Evolutionary conservation across 2,113 vertebrate genomes (phyloP), one percentile per base, ranked within the genome.

Genomic region (Nycticryphes semicollaris): DNA sequence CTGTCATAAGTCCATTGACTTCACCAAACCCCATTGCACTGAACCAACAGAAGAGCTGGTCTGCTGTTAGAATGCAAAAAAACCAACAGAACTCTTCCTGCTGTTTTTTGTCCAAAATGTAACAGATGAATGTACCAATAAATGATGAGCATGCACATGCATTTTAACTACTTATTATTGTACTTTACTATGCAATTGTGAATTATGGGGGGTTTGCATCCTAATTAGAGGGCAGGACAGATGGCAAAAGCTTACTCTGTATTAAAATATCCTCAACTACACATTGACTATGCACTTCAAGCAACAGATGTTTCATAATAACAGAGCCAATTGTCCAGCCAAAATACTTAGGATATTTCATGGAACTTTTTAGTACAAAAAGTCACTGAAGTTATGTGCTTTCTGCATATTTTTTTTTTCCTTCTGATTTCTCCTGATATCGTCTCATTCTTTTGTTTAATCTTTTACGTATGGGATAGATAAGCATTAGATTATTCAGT

Each of bases 91-190:
- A 23, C 2, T 6, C 21, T 37, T 87, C 33, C 11, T 56, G 16
- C 7, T 74, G 3, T 12, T 81, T 72, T 54, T 64, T 67, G 25
- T 66, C 23, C 39, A 67, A 77, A 81, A 45, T n/a, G 5, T 31
- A 87, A 69, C 21, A 90, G 60, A 70, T 74, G 14, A 92, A 72
- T 64, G 17, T 30, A 56, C 22, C 12, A 85, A 80, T 66, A 84
- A 81, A 87, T 56, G 7, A 41, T 2, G 6, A 91, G 50, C 15
- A 31, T 51, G 25, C 8, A 33, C 43, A 56, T 89, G 33, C 51
- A 94, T 85, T 96, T 93, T 76, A 89, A 87, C 87, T 39, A 87
- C 14, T 70, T 91, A 85, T 76, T 92, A 87, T 50, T 73, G n/a
- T 35, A 57, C 62, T 91, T 87, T 67, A 57, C 23, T 69, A 76